Base-by-base conservation (phyloP, 1,140 invertebrate genomes). In the Melitaea cinxia region DNA sequence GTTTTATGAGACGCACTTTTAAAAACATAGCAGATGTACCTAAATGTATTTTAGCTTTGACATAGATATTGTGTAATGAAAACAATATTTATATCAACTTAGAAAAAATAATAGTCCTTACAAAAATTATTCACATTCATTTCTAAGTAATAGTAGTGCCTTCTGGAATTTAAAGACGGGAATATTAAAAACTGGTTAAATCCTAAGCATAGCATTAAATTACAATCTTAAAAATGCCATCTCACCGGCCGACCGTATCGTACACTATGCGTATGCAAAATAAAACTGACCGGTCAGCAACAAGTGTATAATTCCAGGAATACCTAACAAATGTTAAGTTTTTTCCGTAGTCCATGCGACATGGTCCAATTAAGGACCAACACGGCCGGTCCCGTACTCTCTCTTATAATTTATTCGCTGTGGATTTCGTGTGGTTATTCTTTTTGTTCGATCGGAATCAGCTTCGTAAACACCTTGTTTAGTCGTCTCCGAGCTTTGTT, bases 241-340 rank as follows among this genome's bases (percentile, higher is more conserved):
- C 42, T 47, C 42, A 47, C 19, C 17, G 15, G 15, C 39, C 42
- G 42, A 21, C 19, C 54, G 50, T 45, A 62, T 26, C 47, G 23
- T 15, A 24, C 54, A 58, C 37, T 49, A 50, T 60, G 50, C 58
- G 35, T 59, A 70, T 71, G 65, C 65, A 67, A 77, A 77, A 76
- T 59, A 68, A 80, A 83, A 78, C 75, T 62, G 70, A 60, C 37
- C 73, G 42, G 39, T 45, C 39, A 75, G 80, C 80, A 82, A 83
- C 83, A 86, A 87, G 85, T 85, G 81, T 86, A 82, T 72, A 87
- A 89, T 89, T 88, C 86, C 72, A 73, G 80, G 86, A 89, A 89
- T 89, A 87, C 85, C 86, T 88, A 88, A 89, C 86, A 85, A 88
- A 86, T 89, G 84, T 89, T 71, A 79, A 74, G 83, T 87, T 87